These are phyloP conservation scores for Xenentodon cancila DNA, from an alignment of 2,797 vertebrate genomes.

Conservation along the genomic window DNA sequence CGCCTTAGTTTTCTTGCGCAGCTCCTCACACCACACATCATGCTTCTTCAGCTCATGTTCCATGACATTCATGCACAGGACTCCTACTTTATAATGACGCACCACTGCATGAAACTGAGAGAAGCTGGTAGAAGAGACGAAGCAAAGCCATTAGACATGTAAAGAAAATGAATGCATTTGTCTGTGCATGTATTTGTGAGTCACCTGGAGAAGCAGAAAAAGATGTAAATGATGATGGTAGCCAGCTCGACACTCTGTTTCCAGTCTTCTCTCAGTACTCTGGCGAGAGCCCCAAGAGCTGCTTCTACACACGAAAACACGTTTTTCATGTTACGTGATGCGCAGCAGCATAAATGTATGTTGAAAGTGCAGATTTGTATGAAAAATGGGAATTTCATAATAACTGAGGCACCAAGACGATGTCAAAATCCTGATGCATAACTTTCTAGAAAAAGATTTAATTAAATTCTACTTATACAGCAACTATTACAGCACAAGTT, in stretches of 20 bases:
- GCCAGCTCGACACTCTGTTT: slow-evolving; percentile 97
- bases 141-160: not conserved
- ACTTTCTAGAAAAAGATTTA: no score
- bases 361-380: not conserved
- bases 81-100: slow-evolving; percentile 96
- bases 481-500: no score
- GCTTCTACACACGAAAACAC: slow-evolving; percentile 82
- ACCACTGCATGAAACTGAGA: slow-evolving; percentile 92
- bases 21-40: slow-evolving; percentile 95
- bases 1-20: slow-evolving; percentile 94
- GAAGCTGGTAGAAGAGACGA: slow-evolving; percentile 70
- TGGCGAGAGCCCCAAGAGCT: slow-evolving; percentile 91
- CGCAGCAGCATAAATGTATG: not conserved
- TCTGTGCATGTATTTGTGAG: slow-evolving; percentile 1
- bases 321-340: not conserved
- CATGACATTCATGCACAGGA: slow-evolving; percentile 95
- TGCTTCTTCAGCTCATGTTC: slow-evolving; percentile 97
- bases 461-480: no score
- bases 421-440: no score
- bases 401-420: no score
- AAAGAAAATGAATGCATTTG: not conserved
- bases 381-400: not conserved
- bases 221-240: slow-evolving; percentile 89
- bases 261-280: slow-evolving; percentile 97
- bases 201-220: slow-evolving; percentile 79